These are phyloP conservation scores for Agelaius tricolor DNA, from an alignment of 2,113 vertebrate species.

Conservation along the genomic window DNA sequence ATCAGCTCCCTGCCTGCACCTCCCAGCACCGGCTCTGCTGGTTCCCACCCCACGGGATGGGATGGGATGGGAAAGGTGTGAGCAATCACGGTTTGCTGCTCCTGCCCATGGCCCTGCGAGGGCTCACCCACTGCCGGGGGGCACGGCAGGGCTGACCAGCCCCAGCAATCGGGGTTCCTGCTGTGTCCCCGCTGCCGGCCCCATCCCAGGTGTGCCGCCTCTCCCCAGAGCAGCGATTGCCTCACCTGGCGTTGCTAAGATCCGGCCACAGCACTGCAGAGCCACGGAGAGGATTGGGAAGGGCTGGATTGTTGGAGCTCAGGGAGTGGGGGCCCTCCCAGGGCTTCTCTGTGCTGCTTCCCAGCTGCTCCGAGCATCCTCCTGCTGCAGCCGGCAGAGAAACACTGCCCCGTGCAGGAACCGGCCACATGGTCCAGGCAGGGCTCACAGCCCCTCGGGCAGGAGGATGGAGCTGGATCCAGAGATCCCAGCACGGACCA, in stretches of 20 bases:
- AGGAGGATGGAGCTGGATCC: background rate
- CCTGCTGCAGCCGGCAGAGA: background rate
- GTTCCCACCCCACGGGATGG: background rate
- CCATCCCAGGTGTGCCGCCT: background rate
- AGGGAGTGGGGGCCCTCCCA: background rate
- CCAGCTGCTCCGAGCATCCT: background rate
- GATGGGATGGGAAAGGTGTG: conserved; percentile 19
- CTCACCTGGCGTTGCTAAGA: conserved; percentile 30
- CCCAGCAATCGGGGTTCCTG: background rate
- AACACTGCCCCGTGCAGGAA: conserved; percentile 14
- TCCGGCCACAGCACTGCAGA: background rate
- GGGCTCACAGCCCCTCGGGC: background rate
- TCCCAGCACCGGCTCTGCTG: background rate
- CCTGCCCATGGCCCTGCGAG: background rate
- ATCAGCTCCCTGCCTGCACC: background rate
- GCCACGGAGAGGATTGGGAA: background rate
- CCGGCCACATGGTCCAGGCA: rapidly evolving
- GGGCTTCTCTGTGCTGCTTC: background rate
- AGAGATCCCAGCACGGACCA: background rate
- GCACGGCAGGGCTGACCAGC: background rate
- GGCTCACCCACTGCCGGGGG: background rate
- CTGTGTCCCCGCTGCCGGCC: background rate
- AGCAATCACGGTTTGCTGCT: conserved; percentile 37
- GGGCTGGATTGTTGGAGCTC: background rate
- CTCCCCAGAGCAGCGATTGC: conserved; percentile 44